phyloP scores from a whole-genome alignment of 2,113 vertebrate species.

The Malurus elegans region DNA sequence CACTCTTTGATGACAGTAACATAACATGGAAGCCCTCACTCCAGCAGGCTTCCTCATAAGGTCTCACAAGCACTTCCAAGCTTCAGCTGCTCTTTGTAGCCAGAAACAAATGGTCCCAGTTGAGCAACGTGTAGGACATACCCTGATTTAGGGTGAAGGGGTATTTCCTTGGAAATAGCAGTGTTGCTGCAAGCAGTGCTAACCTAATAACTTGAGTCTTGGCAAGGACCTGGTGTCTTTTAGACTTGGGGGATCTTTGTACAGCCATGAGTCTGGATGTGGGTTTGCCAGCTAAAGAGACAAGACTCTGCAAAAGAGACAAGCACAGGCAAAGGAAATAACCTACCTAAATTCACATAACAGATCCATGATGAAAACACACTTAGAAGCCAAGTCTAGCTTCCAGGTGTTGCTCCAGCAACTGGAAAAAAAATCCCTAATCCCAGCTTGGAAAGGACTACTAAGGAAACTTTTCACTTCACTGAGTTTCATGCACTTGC shows the following conservation, averaged over 20 bases:
- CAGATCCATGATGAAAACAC: neutral
- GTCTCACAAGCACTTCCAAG: neutral
- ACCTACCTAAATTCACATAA: neutral
- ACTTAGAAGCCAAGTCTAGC: neutral
- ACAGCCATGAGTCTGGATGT: neutral
- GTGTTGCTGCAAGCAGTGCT: neutral
- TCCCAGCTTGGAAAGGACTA: neutral
- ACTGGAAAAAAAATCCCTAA: neutral
- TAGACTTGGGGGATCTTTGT: neutral
- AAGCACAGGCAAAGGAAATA: neutral
- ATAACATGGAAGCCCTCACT: neutral
- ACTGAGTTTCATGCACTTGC: neutral
- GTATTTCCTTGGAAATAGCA: neutral
- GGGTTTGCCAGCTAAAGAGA: neutral
- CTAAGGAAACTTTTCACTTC: neutral
- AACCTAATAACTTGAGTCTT: neutral
- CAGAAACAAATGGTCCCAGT: neutral
- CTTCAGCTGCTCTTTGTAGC: neutral
- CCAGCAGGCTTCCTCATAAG: neutral
- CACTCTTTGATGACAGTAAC: neutral
- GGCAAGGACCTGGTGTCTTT: neutral
- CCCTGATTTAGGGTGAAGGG: neutral
- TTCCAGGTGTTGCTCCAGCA: neutral
- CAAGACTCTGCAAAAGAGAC: neutral
- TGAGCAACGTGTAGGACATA: neutral